A percentile compares a stretch with the other conserved stretches of the same genome.
These are phyloP conservation scores for Epicauta chinensis DNA, from an alignment of 1,140 invertebrate genomes.

Conservation along the genomic window DNA sequence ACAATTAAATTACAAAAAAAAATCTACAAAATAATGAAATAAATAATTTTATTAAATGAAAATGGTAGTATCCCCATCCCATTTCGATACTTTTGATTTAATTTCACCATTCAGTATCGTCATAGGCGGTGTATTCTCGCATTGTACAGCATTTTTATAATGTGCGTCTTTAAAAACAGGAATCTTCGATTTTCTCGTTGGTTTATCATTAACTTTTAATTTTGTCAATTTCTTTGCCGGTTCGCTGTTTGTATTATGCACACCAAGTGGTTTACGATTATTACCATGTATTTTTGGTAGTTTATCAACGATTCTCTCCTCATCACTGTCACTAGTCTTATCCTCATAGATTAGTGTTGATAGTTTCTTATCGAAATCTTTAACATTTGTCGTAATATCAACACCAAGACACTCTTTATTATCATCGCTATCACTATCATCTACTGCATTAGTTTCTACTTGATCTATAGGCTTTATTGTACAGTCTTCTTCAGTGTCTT, in stretches of 20 bases:
- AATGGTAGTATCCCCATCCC: conserved; percentile 34
- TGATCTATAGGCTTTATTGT: too few species aligned
- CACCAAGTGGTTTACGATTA: conserved; percentile 30
- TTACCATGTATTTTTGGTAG: conserved; percentile 17
- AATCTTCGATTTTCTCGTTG: conserved; percentile 32
- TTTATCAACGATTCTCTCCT: neutral
- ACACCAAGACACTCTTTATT: neutral
- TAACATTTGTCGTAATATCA: conserved; percentile 22
- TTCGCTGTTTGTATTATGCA: conserved; percentile 23
- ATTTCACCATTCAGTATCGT: conserved; percentile 12
- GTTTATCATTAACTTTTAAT: conserved; percentile 38
- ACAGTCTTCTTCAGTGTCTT: conserved; percentile 2
- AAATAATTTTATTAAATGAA: conserved; percentile 35
- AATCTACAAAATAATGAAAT: conserved; percentile 9
- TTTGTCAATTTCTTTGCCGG: conserved; percentile 18
- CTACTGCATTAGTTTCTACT: neutral
- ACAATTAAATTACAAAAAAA: conserved; percentile 4
- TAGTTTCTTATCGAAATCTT: conserved; percentile 36
- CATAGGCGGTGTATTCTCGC: conserved; percentile 38
- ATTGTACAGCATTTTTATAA: conserved; percentile 25
- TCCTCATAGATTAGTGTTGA: conserved; percentile 38
- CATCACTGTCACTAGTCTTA: conserved; percentile 10
- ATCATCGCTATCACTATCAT: conserved; percentile 1
- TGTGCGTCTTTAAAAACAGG: conserved; percentile 35
- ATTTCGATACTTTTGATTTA: conserved; percentile 26